Evolutionary conservation across 2,797 vertebrate species (phyloP).

Genomic region (Diceros bicornis): DNA sequence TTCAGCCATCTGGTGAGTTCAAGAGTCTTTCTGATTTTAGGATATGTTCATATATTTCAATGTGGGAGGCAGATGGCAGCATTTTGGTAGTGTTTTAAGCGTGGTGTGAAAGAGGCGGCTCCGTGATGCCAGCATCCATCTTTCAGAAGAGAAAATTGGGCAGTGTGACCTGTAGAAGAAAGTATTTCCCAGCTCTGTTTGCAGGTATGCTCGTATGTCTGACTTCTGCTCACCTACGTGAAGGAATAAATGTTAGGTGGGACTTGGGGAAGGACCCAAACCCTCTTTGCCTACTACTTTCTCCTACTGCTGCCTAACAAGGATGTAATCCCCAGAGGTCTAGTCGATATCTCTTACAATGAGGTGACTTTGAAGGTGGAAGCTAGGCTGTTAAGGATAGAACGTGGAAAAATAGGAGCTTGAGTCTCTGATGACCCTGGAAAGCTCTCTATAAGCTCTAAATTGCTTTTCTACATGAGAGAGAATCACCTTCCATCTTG

Average conservation of each 20-base stretch:
- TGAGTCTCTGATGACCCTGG: neutral
- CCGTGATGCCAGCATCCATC: neutral
- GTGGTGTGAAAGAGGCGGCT: neutral
- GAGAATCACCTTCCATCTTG: slow-evolving; percentile 37
- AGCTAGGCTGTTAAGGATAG: neutral
- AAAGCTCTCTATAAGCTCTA: neutral
- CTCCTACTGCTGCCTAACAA: neutral
- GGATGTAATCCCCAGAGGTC: neutral
- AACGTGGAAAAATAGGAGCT: neutral
- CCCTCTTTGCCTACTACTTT: neutral
- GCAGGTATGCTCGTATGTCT: neutral
- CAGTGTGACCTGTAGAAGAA: neutral
- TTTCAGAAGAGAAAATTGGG: neutral
- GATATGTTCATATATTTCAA: neutral
- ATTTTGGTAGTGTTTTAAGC: neutral
- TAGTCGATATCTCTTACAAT: neutral
- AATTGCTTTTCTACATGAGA: neutral
- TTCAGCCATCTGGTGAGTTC: neutral
- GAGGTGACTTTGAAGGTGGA: neutral
- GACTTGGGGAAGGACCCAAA: neutral
- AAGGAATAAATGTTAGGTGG: neutral
- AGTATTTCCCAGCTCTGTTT: neutral
- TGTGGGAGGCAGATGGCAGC: neutral
- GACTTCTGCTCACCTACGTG: neutral
- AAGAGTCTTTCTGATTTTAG: slow-evolving; percentile 25